A percentile compares a stretch with the other conserved stretches of the same genome.
Evolutionary conservation across 2,888 invertebrate species (phyloP).

Genomic region (Margaritifera margaritifera): DNA sequence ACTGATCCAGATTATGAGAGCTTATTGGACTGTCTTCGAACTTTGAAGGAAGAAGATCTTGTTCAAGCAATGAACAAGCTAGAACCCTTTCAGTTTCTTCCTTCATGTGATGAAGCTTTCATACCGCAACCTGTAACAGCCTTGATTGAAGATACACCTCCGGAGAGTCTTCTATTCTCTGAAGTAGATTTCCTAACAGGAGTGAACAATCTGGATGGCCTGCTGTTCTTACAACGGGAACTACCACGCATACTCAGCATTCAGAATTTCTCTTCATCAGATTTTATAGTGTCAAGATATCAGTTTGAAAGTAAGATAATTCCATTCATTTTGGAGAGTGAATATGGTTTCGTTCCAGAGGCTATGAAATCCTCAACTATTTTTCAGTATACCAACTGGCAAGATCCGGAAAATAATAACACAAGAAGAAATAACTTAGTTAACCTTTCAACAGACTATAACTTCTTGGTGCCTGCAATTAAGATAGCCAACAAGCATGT

Average conservation of each 20-base stretch:
- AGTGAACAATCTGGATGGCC: conserved; percentile 21
- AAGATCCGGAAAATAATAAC: conserved; percentile 21
- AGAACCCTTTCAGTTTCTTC: conserved; percentile 13
- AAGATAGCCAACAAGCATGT: conserved; percentile 22
- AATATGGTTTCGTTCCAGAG: conserved; percentile 14
- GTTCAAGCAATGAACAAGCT: conserved; percentile 16
- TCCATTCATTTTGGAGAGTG: conserved; percentile 22
- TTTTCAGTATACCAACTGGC: conserved; percentile 36
- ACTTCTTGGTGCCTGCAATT: conserved; percentile 23
- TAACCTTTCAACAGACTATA: conserved; percentile 24
- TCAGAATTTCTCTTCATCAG: neutral
- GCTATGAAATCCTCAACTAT: conserved; percentile 14
- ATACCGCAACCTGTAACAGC: conserved; percentile 15
- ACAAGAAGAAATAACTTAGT: conserved; percentile 17
- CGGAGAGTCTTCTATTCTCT: conserved; percentile 23
- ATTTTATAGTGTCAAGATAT: conserved; percentile 6
- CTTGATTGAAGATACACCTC: conserved; percentile 5
- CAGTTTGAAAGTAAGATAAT: conserved; percentile 21
- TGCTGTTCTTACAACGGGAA: conserved; percentile 7
- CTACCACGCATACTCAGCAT: conserved; percentile 12
- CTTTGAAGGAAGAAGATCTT: conserved; percentile 15
- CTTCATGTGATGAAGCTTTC: conserved; percentile 33
- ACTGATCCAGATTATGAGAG: conserved; percentile 8
- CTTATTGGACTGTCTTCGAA: conserved; percentile 22
- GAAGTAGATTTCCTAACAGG: conserved; percentile 29